Conservation (phyloP, 2,113 vertebrate species). For the Odocoileus virginianus region DNA sequence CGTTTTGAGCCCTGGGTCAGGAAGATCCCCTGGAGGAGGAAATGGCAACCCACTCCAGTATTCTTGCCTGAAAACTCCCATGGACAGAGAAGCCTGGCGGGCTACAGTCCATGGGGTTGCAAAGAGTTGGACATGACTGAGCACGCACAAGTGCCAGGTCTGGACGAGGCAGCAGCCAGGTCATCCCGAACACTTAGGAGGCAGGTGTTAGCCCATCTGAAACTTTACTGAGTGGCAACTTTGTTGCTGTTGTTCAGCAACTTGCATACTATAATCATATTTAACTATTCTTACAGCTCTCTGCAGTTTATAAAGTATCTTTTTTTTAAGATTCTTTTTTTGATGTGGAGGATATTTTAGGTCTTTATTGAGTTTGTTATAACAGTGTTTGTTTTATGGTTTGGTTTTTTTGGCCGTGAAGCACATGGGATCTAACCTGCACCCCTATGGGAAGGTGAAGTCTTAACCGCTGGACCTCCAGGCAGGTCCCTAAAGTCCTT, state of each 20-base stretch:
- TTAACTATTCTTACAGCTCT: background rate
- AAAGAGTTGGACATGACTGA: background rate
- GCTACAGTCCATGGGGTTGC: background rate
- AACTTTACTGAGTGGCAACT: background rate
- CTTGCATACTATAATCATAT: background rate
- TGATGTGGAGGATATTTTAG: background rate
- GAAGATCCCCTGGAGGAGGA: background rate
- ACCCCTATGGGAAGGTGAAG: background rate
- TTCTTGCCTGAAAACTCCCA: background rate
- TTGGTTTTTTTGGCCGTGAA: background rate
- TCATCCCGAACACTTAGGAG: background rate
- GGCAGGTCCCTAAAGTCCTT: background rate
- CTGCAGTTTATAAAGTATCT: background rate
- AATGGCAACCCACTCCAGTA: background rate
- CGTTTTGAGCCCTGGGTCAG: background rate
- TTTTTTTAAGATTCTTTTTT: background rate
- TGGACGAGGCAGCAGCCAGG: background rate
- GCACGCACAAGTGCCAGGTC: background rate
- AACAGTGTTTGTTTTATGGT: background rate
- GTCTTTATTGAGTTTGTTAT: background rate
- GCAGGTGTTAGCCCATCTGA: background rate
- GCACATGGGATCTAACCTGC: background rate
- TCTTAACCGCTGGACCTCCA: background rate
- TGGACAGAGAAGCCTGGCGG: background rate
- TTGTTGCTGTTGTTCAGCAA: background rate